phyloP scores from a whole-genome alignment of 2,113 vertebrate species.

The Corythornis madagascariensis region DNA sequence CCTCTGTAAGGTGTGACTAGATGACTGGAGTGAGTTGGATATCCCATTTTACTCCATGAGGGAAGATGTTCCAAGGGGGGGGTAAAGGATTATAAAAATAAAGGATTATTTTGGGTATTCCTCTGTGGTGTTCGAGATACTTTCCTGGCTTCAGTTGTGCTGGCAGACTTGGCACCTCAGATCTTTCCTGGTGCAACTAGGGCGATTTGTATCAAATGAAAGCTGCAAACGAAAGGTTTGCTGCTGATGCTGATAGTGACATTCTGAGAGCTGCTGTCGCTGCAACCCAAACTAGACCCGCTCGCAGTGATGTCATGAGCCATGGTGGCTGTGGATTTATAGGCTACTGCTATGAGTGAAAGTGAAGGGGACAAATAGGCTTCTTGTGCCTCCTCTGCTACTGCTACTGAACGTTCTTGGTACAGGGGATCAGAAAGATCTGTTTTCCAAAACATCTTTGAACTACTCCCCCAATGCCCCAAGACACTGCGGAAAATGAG shows the following conservation, averaged over 20 bases:
- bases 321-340: not conserved
- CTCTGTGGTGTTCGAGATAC: not conserved
- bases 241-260: not conserved
- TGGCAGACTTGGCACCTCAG: not conserved
- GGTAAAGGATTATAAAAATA: not conserved
- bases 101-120: not conserved
- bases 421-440: not conserved
- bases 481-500: not conserved
- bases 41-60: not conserved
- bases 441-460: not conserved
- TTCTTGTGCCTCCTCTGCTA: not conserved
- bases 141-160: not conserved
- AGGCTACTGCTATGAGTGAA: not conserved
- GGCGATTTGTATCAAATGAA: not conserved
- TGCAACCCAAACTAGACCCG: not conserved
- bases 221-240: not conserved
- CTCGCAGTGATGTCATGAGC: not conserved
- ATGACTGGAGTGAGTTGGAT: not conserved
- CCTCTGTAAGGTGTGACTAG: fast-evolving
- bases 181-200: not conserved
- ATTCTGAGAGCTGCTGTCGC: not conserved
- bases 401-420: not conserved
- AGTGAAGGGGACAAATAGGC: not conserved
- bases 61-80: not conserved
- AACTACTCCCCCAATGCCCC: not conserved